phyloP scores from a whole-genome alignment of 2,797 vertebrate species.

The Parauchenoglanis ngamensis region DNA sequence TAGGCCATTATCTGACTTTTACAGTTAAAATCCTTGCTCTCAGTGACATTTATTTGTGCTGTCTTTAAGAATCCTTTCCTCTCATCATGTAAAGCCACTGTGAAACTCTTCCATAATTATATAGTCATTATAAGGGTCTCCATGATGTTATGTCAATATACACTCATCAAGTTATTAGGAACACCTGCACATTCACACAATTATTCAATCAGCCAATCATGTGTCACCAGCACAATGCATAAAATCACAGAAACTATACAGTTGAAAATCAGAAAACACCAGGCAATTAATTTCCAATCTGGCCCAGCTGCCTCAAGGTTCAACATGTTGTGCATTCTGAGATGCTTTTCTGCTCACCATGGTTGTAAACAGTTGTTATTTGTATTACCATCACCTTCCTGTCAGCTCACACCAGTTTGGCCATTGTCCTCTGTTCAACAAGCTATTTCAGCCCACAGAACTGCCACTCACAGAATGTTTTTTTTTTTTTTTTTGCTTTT shows the following conservation, averaged over 20 bases:
- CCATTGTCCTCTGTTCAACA: too few species aligned
- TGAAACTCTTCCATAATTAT: not conserved
- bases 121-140: not conserved
- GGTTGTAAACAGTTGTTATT: not conserved
- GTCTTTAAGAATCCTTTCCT: not conserved
- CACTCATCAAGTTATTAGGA: not conserved
- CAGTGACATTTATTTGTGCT: not conserved
- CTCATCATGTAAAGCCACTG: not conserved
- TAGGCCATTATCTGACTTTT: not conserved
- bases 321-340: not conserved
- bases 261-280: not conserved
- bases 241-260: not conserved
- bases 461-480: not conserved
- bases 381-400: not conserved
- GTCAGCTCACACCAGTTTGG: not conserved
- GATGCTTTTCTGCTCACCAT: not conserved
- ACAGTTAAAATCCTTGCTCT: not conserved
- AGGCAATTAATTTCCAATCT: not conserved
- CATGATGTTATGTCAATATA: not conserved
- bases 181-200: not conserved
- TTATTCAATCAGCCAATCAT: not conserved
- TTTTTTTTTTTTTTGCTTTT: too few species aligned
- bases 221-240: not conserved
- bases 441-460: not conserved
- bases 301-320: not conserved